Evolutionary conservation across 1,140 invertebrate species (phyloP), one percentile per base, ranked within the genome.

Genomic region (Leptestheria dahalacensis): DNA sequence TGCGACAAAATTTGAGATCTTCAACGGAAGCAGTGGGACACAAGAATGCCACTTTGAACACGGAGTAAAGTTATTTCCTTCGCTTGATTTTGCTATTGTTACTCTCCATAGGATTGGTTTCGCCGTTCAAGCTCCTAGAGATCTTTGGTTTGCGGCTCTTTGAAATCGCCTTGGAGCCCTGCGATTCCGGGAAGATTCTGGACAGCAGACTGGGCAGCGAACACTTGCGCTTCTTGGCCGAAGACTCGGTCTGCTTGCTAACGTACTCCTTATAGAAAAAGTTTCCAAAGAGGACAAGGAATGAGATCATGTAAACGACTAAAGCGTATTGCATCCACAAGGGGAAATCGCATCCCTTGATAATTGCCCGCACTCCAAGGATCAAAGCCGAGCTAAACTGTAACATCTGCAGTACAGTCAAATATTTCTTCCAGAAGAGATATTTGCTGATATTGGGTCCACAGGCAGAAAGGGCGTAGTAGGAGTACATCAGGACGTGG

Each of bases 401-500:
- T 64, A 77, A 74, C 68, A 82, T 68, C 66, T 91, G 89, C 25
- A 92, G 72, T 55, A 86, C 84, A 0, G 92, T 96, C 52, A 95
- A 77, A 68, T 94, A 92, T 68, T 87, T 91, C 71, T 96, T 96
- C 89, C 90, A 96, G 88, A 89, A 93, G 1, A 94, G 73, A 68
- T 85, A 92, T 68, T 83, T 83, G 68, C 81, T 75, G 23, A 91
- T 75, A 0, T 74, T 67, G 0, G 88, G 86, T 15, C 91, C 91
- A 60, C 92, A 75, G 0, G 88, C 85, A 2, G 88, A 81, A 10
- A 94, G 71, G 0, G 84, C 84, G 71, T 96, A 96, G 71, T 96
- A 97, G 2, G 81, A 79, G 69, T 97, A 96, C 91, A 96, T 95
- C 21, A 95, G 71, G 0, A 95, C 84, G 70, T 94, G 91, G 46